Percentiles rank a stretch among this genome's conserved stretches.
Conservation (phyloP, 2,888 invertebrate genomes). For the Pocota personata region DNA sequence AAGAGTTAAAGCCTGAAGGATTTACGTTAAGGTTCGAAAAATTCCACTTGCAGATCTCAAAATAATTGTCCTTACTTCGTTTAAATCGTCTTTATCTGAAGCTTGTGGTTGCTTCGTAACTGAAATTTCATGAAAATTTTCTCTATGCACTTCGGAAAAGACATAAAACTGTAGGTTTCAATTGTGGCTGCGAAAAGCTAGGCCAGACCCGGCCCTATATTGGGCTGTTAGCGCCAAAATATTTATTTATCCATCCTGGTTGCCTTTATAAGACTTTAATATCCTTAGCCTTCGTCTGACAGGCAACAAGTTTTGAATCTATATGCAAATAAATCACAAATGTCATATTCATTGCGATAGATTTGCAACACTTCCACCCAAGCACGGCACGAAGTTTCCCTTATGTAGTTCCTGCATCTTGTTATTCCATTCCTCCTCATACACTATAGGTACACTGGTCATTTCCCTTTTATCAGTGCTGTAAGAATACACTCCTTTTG, state of each 20-base stretch:
- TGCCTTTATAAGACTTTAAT: not conserved
- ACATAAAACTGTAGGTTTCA: too few relatives aligned
- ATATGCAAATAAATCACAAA: constrained; percentile 58
- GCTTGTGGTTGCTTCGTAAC: too few relatives aligned
- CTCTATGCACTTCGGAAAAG: too few relatives aligned
- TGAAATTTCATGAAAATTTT: too few relatives aligned
- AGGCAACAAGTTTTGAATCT: constrained; percentile 36
- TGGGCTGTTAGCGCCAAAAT: too few relatives aligned
- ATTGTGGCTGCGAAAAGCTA: too few relatives aligned
- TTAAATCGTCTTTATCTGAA: too few relatives aligned
- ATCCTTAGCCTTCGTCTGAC: constrained; percentile 29
- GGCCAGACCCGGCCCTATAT: too few relatives aligned
- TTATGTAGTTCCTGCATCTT: not conserved
- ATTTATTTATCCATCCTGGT: not conserved
- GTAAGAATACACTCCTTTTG: not conserved
- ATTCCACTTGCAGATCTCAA: too few relatives aligned
- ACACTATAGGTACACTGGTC: not conserved
- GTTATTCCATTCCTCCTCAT: not conserved
- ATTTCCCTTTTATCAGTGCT: constrained; percentile 23
- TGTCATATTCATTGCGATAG: constrained; percentile 34
- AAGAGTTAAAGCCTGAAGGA: too few relatives aligned
- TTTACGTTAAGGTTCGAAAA: too few relatives aligned
- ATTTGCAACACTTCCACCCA: constrained; percentile 15
- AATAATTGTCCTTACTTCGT: too few relatives aligned
- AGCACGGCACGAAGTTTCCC: not conserved